These are phyloP conservation scores for Lucinisca nassula DNA, from an alignment of 2,888 invertebrate genomes.

Conservation along the genomic window DNA sequence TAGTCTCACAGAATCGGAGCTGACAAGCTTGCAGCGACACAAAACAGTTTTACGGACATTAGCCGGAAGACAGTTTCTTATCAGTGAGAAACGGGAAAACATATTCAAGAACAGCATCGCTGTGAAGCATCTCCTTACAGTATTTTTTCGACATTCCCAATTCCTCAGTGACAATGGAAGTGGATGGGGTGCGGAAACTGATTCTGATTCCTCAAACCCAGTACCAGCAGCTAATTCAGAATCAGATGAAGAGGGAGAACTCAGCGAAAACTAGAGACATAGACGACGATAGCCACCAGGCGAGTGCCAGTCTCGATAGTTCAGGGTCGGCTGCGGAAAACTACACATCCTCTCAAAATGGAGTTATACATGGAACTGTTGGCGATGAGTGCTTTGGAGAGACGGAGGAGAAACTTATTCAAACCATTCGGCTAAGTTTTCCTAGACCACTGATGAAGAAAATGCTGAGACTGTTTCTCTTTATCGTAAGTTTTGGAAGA, in stretches of 20 bases:
- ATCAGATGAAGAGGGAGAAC: background rate
- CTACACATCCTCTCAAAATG: background rate
- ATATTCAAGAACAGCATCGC: background rate
- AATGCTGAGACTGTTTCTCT: background rate
- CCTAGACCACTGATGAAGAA: background rate
- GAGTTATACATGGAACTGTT: too few species aligned
- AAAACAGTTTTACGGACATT: conserved; percentile 13
- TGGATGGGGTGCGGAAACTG: background rate
- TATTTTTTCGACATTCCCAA: background rate
- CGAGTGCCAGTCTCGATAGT: too few species aligned
- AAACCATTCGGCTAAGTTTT: background rate
- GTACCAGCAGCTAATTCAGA: conserved; percentile 13
- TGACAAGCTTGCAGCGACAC: background rate
- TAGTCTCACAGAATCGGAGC: background rate
- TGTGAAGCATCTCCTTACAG: background rate
- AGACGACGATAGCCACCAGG: too few species aligned
- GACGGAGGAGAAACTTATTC: background rate
- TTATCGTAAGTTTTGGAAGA: background rate
- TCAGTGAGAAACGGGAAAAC: background rate
- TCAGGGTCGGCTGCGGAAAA: background rate
- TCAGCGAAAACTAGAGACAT: too few species aligned
- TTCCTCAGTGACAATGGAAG: background rate
- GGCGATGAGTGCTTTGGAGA: too few species aligned
- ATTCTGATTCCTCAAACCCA: conserved; percentile 2
- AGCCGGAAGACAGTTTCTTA: background rate